Evolutionary conservation across 1,140 invertebrate genomes (phyloP).

Genomic region (Ericerus pela): DNA sequence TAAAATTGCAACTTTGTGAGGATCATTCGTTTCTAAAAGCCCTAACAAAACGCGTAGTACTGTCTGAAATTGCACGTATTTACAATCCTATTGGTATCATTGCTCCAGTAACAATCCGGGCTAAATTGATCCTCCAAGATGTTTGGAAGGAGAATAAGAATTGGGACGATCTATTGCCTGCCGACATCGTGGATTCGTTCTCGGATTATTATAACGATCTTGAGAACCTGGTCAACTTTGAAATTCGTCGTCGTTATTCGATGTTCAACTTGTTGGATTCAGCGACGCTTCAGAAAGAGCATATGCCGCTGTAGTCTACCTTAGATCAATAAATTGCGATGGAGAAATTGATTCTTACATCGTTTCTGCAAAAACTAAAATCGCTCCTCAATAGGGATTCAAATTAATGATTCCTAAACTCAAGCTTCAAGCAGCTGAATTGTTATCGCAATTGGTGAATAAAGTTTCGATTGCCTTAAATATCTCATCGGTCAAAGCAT

Average conservation of each 20-base stretch:
- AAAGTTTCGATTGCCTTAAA: neutral
- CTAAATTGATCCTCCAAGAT: neutral
- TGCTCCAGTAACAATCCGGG: neutral
- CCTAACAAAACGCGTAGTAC: neutral
- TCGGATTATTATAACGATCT: neutral
- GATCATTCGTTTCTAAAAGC: neutral
- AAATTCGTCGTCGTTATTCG: neutral
- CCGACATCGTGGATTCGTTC: neutral
- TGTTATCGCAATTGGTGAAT: slow-evolving; percentile 4
- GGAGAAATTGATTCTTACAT: slow-evolving; percentile 13
- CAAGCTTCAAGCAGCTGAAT: slow-evolving; percentile 20
- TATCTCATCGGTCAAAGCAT: slow-evolving; percentile 1
- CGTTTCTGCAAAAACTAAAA: slow-evolving; percentile 15
- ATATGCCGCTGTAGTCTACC: slow-evolving; percentile 6
- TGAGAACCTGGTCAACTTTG: neutral
- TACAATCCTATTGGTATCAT: neutral
- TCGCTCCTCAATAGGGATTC: slow-evolving; percentile 19
- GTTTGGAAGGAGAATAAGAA: no score
- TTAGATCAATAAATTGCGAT: neutral
- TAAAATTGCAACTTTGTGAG: neutral
- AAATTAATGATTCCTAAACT: slow-evolving; percentile 16
- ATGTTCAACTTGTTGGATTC: slow-evolving; percentile 3
- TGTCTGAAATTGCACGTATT: neutral
- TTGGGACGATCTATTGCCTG: neutral
- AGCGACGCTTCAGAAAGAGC: slow-evolving; percentile 4